Evolutionary conservation across 2,113 vertebrate genomes (phyloP).

Genomic region (Anoura caudifer): DNA sequence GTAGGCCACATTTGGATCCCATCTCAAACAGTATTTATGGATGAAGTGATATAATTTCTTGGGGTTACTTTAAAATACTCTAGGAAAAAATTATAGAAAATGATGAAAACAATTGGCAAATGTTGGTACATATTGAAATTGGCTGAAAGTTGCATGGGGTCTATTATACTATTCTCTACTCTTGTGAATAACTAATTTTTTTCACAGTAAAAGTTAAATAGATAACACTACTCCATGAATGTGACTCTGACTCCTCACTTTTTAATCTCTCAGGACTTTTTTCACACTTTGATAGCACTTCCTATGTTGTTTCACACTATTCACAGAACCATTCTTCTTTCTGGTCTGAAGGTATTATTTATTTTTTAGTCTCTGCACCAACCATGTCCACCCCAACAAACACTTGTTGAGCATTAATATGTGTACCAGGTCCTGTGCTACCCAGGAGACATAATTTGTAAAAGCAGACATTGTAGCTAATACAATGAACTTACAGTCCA

Average conservation of each 20-base stretch:
- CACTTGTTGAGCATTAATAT: not conserved
- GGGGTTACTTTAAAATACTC: not conserved
- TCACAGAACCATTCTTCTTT: not conserved
- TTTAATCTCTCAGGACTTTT: not conserved
- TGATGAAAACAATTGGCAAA: not conserved
- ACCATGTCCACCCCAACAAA: not conserved
- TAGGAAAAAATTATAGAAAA: not conserved
- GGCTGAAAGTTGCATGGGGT: not conserved
- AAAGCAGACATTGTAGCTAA: not conserved
- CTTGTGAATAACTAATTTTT: not conserved
- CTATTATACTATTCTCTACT: not conserved
- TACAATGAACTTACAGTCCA: not conserved
- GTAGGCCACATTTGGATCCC: not conserved
- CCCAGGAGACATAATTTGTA: not conserved
- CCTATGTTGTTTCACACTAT: not conserved
- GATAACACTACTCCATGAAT: not conserved
- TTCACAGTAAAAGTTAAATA: not conserved
- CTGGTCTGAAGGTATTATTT: not conserved
- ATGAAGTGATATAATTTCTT: not conserved
- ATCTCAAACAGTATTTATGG: not conserved
- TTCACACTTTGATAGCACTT: not conserved
- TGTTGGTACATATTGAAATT: not conserved
- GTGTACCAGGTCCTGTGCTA: not conserved
- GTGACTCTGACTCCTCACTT: not conserved
- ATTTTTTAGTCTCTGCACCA: not conserved